Conservation (phyloP, 2,113 vertebrate genomes). For the Peromyscus maniculatus region DNA sequence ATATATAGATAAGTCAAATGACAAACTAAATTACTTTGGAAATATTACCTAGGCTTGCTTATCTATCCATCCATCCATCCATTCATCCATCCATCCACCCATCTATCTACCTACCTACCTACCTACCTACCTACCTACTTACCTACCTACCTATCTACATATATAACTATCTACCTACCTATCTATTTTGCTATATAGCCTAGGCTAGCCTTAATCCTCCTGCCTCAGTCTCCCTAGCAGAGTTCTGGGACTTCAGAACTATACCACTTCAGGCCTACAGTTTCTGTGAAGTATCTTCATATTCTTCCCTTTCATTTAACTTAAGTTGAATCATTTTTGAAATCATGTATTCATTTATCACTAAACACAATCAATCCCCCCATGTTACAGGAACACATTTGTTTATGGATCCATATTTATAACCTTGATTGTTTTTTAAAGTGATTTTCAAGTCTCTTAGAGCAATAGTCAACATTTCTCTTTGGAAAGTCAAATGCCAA, state of each 20-base stretch:
- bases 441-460: neutral
- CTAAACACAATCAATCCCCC: neutral
- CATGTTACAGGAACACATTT: neutral
- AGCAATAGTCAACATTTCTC: neutral
- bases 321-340: neutral
- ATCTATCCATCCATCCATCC: neutral
- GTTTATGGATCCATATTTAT: neutral
- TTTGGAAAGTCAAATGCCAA: neutral
- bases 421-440: neutral
- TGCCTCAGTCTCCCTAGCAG: neutral
- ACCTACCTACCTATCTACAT: neutral
- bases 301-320: neutral
- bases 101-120: too few relatives aligned
- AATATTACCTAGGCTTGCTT: neutral
- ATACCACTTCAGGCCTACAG: neutral
- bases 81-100: neutral
- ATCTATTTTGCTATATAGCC: neutral
- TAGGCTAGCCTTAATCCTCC: neutral
- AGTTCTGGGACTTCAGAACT: neutral
- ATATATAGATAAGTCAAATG: neutral
- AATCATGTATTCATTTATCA: neutral
- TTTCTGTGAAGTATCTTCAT: neutral
- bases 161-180: neutral
- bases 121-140: neutral
- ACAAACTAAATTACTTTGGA: constrained; percentile 37